These are phyloP conservation scores for Brienomyrus longianalis DNA, from an alignment of 2,113 vertebrate genomes.

Conservation along the genomic window DNA sequence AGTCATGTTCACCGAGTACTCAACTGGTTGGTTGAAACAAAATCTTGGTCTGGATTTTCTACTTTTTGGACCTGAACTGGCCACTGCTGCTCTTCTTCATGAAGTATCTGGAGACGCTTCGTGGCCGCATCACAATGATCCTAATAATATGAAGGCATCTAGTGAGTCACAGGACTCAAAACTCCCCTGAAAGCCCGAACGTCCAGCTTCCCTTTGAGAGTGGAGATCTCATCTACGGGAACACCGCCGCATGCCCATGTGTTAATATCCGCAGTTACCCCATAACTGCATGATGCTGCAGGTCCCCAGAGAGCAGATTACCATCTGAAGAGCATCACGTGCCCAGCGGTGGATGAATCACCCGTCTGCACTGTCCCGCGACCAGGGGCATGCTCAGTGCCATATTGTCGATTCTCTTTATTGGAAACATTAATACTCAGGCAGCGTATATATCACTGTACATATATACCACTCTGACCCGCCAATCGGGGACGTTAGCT, in stretches of 20 bases:
- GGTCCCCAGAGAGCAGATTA: neutral
- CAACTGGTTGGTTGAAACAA: neutral
- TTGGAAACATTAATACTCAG: neutral
- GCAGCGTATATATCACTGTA: neutral
- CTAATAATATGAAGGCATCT: neutral
- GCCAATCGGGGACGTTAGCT: neutral
- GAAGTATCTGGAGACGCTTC: neutral
- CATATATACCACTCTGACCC: neutral
- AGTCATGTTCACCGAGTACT: neutral
- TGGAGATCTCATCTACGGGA: neutral
- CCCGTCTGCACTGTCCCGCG: neutral
- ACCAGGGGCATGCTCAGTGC: neutral
- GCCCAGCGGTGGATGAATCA: neutral
- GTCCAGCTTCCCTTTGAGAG: neutral
- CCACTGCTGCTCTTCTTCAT: neutral
- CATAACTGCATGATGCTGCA: neutral
- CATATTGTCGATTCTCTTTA: neutral
- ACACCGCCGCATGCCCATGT: neutral
- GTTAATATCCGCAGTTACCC: neutral
- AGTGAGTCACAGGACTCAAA: neutral
- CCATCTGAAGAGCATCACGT: neutral
- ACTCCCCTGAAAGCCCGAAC: neutral
- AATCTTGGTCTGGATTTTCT: neutral
- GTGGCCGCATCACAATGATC: neutral
- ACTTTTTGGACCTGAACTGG: neutral